phyloP scores from a whole-genome alignment of 1,140 invertebrate species.

The Drosophila lacertosa region DNA sequence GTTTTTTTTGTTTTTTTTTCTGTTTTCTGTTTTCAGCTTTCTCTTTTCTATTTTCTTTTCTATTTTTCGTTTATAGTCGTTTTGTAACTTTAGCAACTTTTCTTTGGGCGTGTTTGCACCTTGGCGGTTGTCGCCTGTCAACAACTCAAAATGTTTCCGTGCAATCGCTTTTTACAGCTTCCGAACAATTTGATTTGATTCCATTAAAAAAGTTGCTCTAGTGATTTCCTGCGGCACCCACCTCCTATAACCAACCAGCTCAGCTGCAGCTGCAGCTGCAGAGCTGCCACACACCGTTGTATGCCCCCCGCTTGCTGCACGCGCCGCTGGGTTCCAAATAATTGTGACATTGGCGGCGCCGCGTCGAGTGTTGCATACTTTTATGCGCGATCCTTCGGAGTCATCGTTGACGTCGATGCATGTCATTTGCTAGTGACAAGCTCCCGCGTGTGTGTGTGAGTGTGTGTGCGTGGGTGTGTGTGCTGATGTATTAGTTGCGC shows the following conservation, averaged over 20 bases:
- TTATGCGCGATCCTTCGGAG: constrained; percentile 39
- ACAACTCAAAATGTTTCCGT: constrained; percentile 82
- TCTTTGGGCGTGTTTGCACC: constrained; percentile 69
- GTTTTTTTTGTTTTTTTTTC: constrained; percentile 27
- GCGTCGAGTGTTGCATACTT: constrained; percentile 74
- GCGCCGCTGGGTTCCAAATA: constrained; percentile 57
- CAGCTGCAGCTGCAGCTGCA: constrained; percentile 58
- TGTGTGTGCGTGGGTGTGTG: constrained; percentile 27
- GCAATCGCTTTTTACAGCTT: constrained; percentile 83
- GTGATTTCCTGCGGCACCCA: constrained; percentile 64
- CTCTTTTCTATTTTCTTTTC: background rate
- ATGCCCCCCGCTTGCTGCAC: background rate
- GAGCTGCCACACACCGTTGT: constrained; percentile 6
- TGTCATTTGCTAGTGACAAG: constrained; percentile 78
- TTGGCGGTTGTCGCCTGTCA: constrained; percentile 69
- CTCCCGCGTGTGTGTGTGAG: constrained; percentile 34
- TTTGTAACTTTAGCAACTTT: constrained; percentile 69
- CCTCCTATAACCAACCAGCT: constrained; percentile 38
- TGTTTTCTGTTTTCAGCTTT: constrained; percentile 24
- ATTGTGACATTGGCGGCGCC: constrained; percentile 74
- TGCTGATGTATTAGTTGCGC: constrained; percentile 58
- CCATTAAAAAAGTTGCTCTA: constrained; percentile 81
- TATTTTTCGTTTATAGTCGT: constrained; percentile 57
- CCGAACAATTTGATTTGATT: constrained; percentile 84
- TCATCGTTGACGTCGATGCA: constrained; percentile 54